Evolutionary conservation across 2,113 vertebrate species (phyloP).

Genomic region (Neodontobutis hainanensis): DNA sequence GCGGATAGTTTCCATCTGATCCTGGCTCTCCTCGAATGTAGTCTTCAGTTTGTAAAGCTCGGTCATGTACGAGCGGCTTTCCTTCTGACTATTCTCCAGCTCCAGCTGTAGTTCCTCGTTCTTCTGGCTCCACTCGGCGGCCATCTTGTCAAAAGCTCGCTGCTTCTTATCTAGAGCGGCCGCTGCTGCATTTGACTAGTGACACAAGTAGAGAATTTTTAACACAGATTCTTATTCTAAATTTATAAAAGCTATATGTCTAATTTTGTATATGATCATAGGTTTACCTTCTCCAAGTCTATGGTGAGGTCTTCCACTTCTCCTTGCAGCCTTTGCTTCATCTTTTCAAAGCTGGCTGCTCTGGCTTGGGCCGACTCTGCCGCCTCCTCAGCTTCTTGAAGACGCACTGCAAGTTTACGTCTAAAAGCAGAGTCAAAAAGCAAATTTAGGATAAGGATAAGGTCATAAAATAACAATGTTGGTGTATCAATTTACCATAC

Average conservation of each 20-base stretch:
- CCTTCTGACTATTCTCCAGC: conserved; percentile 75
- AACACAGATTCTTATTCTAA: neutral
- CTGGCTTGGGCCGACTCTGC: conserved; percentile 69
- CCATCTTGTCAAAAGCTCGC: conserved; percentile 76
- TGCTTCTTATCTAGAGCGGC: conserved; percentile 80
- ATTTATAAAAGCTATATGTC: neutral
- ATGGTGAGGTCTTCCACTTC: conserved; percentile 77
- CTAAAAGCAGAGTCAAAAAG: conserved; percentile 31
- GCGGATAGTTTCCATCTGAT: conserved; percentile 71
- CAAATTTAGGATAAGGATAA: conserved; percentile 9
- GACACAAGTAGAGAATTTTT: neutral
- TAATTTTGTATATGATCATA: neutral
- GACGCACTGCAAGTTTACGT: conserved; percentile 70
- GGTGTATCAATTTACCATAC: conserved; percentile 40
- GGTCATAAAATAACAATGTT: neutral
- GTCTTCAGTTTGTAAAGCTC: conserved; percentile 79
- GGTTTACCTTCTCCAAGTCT: conserved; percentile 73
- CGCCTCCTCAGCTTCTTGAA: conserved; percentile 76
- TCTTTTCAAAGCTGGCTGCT: conserved; percentile 74
- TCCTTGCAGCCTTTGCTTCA: conserved; percentile 78
- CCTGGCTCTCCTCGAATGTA: conserved; percentile 68
- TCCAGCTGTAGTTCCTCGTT: conserved; percentile 77
- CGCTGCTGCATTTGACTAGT: conserved; percentile 75
- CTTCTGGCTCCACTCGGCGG: conserved; percentile 76
- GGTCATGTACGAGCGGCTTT: conserved; percentile 71